Percentiles rank a stretch among this genome's conserved stretches.
Evolutionary conservation across 2,113 vertebrate genomes (phyloP).

Genomic region (Malurus cyaneus): DNA sequence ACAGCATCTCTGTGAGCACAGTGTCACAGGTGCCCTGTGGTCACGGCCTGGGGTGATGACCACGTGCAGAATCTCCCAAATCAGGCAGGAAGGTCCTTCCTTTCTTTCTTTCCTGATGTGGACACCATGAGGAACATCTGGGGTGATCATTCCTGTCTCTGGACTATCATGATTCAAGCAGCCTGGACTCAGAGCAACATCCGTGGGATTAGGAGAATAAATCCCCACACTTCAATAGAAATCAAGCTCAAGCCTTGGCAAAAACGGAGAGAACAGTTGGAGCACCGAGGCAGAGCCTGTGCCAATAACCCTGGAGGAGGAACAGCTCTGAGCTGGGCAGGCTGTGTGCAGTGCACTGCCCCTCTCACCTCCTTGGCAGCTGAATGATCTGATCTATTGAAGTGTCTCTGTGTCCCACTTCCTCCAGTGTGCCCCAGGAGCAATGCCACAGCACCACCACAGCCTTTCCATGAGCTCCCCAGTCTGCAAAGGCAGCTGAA

Average conservation of each 20-base stretch:
- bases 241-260: neutral
- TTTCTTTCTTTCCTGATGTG: neutral
- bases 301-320: neutral
- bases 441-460: neutral
- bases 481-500: neutral
- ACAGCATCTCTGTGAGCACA: neutral
- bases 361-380: neutral
- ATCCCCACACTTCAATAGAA: neutral
- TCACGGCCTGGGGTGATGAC: neutral
- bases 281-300: neutral
- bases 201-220: neutral
- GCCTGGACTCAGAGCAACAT: neutral
- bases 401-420: neutral
- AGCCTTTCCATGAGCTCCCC: neutral
- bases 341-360: neutral
- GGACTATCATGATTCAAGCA: neutral
- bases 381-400: neutral
- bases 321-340: neutral
- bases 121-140: neutral
- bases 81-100: neutral
- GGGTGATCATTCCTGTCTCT: neutral
- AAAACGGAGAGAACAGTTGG: accelerated
- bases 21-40: neutral
- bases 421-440: neutral
- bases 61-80: neutral